Base-by-base conservation (phyloP, 2,113 vertebrate species). In the Caranx melampygus region DNA sequence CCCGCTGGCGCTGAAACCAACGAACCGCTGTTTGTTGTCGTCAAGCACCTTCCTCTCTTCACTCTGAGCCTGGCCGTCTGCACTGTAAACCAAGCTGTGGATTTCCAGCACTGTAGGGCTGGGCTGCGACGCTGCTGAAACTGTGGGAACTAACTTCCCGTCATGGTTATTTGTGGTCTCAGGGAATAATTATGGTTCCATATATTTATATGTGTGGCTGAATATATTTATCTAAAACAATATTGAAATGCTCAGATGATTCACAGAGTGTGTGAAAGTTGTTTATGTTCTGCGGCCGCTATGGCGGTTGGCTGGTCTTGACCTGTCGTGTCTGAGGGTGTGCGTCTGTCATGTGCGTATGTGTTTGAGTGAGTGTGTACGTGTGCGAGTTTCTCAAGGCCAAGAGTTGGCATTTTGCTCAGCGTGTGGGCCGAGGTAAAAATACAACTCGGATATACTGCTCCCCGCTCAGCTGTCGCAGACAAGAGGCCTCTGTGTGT, bases 211-310 rank as follows among this genome's bases (percentile, higher is more conserved):
- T 84, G 87, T 82, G 85, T 16, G 90, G 88, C 88, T 62, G 85
- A 83, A 92, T 92, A 92, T 93, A 92, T 94, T 92, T 89, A 89
- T 93, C 90, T 92, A 72, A 86, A 89, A 88, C 93, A 92, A 92
- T 89, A 91, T 87, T 89, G 90, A 91, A 91, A 89, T 35, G 86
- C 87, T 90, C 75, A 86, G 85, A 90, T 93, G 92, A 91, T 91
- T 92, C 92, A 87, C 79, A 79, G 85, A 91, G 91, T 89, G 90
- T 92, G 92, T 92, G 87, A 89, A 90, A 90, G 91, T 92, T 94
- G 93, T 94, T 94, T 93, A 93, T 92, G 89, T 93, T 92, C 89
- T 89, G 93, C 16, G 93, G 93, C 76, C 3, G 71, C 79, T 75
- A 49, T 44, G 15, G 88, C 33, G 85, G 90, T 82, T 60, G 73